Base-by-base conservation (phyloP, 1,140 invertebrate genomes). In the Melipona quadrifasciata region DNA sequence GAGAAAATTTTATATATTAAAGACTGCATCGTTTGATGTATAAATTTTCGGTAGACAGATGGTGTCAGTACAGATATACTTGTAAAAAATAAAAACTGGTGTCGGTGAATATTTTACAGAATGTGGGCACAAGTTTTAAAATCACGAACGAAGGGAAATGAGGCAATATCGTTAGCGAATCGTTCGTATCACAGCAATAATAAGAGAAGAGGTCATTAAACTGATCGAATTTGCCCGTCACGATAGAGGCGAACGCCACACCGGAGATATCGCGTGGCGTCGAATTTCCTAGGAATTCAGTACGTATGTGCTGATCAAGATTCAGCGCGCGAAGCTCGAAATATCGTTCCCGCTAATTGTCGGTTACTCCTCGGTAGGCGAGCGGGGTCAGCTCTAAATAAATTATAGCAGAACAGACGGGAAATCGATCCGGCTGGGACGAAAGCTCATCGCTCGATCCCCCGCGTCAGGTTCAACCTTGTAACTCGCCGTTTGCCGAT, bases 361-460 rank as follows among this genome's bases (percentile, higher is more conserved):
- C 31, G 53, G 55, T 76, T 82, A 17, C 34, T 71, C 70, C 14
- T 5, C 21, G 57, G 19, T 21, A 34, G 27, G 0, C 21, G 58
- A 47, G 61, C 67, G 55, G 39, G 47, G 27, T 55, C 58, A 39
- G 55, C n/a, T 58, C 2, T 83, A 78, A 78, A 83, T 83, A 83
- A 78, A 83, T 83, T 83, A 83, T 70, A 17, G 53, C 21, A 14
- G 21, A 53, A 67, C 34, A 16, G 81, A 71, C 65, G 21, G 74
- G 5, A 83, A 78, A 83, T 83, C 81, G 75, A 83, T 83, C 17
- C 14, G 31, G 2, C 6, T 34, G 39, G 73, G 39, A 57, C 19
- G 64, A 27, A 76, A 65, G 31, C 51, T 34, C 58, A 39, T 55
- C 31, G 61, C 55, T 2, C 34, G 73, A 76, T 70, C 31, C 58